Percentiles rank a stretch among this genome's conserved stretches.
Evolutionary conservation across 2,113 vertebrate genomes (phyloP).

Genomic region (Chionis minor): DNA sequence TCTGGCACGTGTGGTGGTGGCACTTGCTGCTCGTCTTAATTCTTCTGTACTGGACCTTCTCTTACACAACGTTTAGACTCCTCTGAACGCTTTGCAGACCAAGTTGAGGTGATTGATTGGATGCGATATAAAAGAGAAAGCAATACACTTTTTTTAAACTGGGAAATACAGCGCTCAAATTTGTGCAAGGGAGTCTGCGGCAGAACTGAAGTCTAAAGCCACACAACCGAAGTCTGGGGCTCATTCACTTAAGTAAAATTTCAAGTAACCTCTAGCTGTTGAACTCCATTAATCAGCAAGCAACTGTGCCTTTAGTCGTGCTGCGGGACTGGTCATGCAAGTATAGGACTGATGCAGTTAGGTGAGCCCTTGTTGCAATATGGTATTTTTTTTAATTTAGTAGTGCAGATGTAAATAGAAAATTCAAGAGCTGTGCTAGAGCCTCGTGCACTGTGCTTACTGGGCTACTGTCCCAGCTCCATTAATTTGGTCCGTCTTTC

Average conservation of each 20-base stretch:
- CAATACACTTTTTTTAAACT: accelerated
- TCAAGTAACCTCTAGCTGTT: background rate
- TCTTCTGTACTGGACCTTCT: background rate
- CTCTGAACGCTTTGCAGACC: background rate
- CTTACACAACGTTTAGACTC: background rate
- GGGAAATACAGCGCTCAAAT: background rate
- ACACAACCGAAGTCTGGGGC: background rate
- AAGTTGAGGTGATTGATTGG: background rate
- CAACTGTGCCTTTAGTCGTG: background rate
- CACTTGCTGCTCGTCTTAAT: background rate
- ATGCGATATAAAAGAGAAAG: background rate
- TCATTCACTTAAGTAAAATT: background rate
- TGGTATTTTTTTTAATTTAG: background rate
- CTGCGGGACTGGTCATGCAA: background rate
- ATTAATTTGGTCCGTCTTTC: background rate
- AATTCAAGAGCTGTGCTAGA: background rate
- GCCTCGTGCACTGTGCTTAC: background rate
- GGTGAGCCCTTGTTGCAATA: background rate
- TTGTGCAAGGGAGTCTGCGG: background rate
- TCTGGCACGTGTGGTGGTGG: accelerated
- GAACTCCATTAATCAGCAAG: background rate
- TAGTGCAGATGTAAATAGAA: background rate
- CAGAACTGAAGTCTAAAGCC: background rate
- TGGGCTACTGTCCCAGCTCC: background rate
- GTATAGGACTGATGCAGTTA: background rate